phyloP scores from a whole-genome alignment of 2,888 invertebrate genomes.

The Xanthorhoe designata region DNA sequence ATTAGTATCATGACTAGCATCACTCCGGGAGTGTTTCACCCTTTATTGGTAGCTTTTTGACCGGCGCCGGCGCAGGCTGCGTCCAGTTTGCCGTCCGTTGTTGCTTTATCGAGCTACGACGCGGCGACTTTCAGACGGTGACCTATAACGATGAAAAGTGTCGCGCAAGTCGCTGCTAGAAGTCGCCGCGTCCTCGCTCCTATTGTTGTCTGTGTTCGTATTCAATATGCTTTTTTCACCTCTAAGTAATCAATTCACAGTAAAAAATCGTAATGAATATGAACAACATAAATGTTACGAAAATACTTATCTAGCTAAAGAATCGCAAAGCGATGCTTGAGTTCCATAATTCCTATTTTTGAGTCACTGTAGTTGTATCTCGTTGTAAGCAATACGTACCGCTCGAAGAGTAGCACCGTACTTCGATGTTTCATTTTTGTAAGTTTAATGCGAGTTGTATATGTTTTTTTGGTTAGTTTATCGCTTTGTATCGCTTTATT shows the following conservation, averaged over 20 bases:
- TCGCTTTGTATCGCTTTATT: constrained; percentile 41
- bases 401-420: constrained; percentile 37
- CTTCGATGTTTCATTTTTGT: constrained; percentile 40
- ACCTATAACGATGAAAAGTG: neutral
- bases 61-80: constrained; percentile 50
- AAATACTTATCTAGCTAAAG: constrained; percentile 36
- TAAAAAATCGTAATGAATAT: constrained; percentile 38
- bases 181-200: constrained; percentile 6
- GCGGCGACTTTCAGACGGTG: constrained; percentile 3
- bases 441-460: constrained; percentile 43
- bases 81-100: constrained; percentile 40
- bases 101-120: constrained; percentile 27
- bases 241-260: constrained; percentile 15
- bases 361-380: constrained; percentile 46
- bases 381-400: constrained; percentile 38
- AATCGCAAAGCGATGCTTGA: constrained; percentile 42
- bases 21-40: constrained; percentile 61
- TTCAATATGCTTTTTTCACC: constrained; percentile 30
- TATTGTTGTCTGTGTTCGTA: constrained; percentile 30
- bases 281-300: constrained; percentile 36
- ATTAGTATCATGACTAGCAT: constrained; percentile 48
- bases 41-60: constrained; percentile 65
- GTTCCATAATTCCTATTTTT: constrained; percentile 45
- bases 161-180: neutral
- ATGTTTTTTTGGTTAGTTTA: constrained; percentile 42